Evolutionary conservation across 2,797 vertebrate species (phyloP), one percentile per base, ranked within the genome.

Genomic region (Sphenopsis melanotis): DNA sequence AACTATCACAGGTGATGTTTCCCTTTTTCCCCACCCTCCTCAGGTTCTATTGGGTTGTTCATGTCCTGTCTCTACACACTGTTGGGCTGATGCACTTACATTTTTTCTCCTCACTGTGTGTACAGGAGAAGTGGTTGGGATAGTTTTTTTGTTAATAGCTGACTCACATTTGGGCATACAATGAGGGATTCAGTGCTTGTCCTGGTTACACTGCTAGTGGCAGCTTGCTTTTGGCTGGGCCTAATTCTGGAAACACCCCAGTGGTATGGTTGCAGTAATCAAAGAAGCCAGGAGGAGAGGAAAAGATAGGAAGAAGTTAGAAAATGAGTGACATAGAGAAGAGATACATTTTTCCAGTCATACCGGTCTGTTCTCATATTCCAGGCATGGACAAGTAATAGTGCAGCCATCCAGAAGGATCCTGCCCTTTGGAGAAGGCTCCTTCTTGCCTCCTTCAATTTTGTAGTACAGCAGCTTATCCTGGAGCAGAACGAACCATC

Each of bases 391-490:
- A 95, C 98, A 99, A 30, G 98, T 99, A 68, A 99, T 98, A 82
- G 95, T 97, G 82, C 99, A 99, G 94, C 98, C 98, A 61, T 98
- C 98, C 89, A 99, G 97, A 63, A 98, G 93, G 95, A 99, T 98
- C 42, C 96, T 98, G 55, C 99, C 99, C 75, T 99, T 98, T 95
- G 99, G 99, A 70, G 98, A 98, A 11, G 98, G 97, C 87, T 99
- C 98, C 46, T 97, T 98, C 96, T 97, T 98, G 15, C 99, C 98
- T 32, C 98, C 98, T 65, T 99, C 98, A 9, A 98, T 98, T 96
- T 99, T 99, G 95, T 99, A 99, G 89, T 99, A 99, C 29, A 99
- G 96, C 93, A 99, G 96, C 34, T 98, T 98, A 93, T 99, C 98
- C 55, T 99, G 98, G 83, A 95, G 98, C 80, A 99, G 94, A 76